Percentiles rank a stretch among this genome's conserved stretches.
These are phyloP conservation scores for Crossaster papposus DNA, from an alignment of 53 echinoderm and acorn worm species.

Conservation along the genomic window DNA sequence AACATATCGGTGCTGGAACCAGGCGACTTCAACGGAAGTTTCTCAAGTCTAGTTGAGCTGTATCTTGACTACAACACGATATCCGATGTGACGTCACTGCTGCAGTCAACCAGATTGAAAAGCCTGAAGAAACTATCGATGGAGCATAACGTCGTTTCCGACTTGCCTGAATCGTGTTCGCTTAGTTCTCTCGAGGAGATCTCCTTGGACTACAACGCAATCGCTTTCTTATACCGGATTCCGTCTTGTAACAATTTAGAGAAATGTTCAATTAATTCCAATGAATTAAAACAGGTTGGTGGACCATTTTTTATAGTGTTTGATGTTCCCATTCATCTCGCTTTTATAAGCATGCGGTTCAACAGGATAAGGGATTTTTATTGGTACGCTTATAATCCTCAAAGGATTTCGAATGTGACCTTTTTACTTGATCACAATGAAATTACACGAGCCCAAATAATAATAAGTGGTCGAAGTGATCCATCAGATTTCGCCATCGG, in stretches of 20 bases:
- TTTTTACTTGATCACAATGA: constrained; percentile 25
- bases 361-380: not conserved
- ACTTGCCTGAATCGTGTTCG: not conserved
- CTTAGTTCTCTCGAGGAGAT: not conserved
- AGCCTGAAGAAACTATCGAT: not conserved
- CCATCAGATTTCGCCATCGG: not conserved
- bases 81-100: constrained; percentile 26
- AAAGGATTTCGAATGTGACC: not conserved
- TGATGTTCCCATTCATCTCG: not conserved
- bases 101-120: not conserved
- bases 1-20: constrained; percentile 8
- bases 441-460: not conserved
- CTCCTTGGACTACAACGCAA: not conserved
- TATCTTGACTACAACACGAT: constrained; percentile 27
- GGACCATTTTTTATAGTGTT: not conserved
- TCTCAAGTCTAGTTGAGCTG: constrained; percentile 11
- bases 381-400: not conserved
- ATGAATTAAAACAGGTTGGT: not conserved
- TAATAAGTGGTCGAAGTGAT: not conserved
- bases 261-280: not conserved
- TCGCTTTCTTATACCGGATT: not conserved
- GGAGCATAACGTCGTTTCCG: constrained; percentile 6
- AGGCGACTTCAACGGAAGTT: constrained; percentile 25
- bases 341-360: constrained; percentile 1
- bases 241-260: not conserved